Conservation (phyloP, 2,797 vertebrate genomes). For the Sternarchorhynchus goeldii region DNA sequence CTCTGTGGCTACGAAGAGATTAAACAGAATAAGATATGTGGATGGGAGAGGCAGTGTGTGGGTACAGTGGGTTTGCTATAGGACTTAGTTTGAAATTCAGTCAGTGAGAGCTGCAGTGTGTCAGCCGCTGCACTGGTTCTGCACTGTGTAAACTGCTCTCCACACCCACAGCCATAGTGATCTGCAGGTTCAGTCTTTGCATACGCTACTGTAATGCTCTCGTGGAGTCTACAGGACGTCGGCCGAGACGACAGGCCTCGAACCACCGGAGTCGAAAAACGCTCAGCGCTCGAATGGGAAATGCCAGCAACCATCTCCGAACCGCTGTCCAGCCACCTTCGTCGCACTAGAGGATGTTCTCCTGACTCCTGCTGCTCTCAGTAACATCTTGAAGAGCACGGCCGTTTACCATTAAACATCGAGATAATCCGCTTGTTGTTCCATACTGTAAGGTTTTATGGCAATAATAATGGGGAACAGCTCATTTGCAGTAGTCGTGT, state of each 20-base stretch:
- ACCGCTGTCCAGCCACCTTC: too few species aligned
- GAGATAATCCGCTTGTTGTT: background rate
- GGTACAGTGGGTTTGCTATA: conserved; percentile 36
- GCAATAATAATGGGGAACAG: too few species aligned
- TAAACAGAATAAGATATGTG: conserved; percentile 29
- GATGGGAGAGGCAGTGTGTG: conserved; percentile 10
- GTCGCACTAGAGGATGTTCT: too few species aligned
- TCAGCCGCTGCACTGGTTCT: conserved; percentile 24
- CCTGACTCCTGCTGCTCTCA: background rate
- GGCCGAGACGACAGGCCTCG: conserved; percentile 5
- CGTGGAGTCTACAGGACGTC: conserved; percentile 29
- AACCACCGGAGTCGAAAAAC: background rate
- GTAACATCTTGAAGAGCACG: background rate
- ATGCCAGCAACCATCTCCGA: background rate
- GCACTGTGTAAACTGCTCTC: conserved; percentile 28
- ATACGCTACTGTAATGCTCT: conserved; percentile 6
- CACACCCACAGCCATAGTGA: conserved; percentile 9
- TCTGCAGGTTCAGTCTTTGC: conserved; percentile 30
- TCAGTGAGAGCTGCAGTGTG: conserved; percentile 28
- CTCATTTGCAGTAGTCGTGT: background rate
- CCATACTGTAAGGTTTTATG: background rate
- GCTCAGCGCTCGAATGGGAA: background rate
- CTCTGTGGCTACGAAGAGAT: background rate
- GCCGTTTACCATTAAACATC: background rate
- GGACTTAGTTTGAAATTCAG: conserved; percentile 44